These are phyloP conservation scores for Drosophila pseudoobscura DNA, from an alignment of 1,140 invertebrate species.

Conservation along the genomic window DNA sequence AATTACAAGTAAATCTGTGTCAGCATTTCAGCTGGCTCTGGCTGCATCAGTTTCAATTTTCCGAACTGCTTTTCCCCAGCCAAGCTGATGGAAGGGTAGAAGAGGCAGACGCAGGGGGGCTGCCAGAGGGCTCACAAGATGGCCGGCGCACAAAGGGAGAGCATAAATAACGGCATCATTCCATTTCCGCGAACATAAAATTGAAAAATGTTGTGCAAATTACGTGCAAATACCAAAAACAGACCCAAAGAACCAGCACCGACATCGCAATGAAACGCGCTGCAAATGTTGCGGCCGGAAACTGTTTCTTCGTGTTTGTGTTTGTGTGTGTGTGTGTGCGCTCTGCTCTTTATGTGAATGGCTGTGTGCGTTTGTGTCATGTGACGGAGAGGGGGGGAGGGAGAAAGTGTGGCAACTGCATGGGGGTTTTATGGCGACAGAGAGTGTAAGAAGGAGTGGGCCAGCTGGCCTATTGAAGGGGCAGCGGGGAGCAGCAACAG, in stretches of 20 bases:
- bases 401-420: conserved; percentile 24
- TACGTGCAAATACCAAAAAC: conserved; percentile 74
- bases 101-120: too few relatives aligned
- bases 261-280: conserved; percentile 52
- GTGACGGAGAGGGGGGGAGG: background rate
- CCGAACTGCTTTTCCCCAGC: conserved; percentile 44
- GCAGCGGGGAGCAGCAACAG: too few relatives aligned
- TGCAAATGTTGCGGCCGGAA: conserved; percentile 60
- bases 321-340: background rate
- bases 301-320: conserved; percentile 31
- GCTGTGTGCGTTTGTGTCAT: background rate
- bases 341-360: background rate
- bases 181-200: conserved; percentile 77
- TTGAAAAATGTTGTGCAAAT: conserved; percentile 81
- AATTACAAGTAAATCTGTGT: conserved; percentile 66
- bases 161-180: conserved; percentile 77
- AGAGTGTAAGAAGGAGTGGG: too few relatives aligned
- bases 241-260: conserved; percentile 25
- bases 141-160: conserved; percentile 31
- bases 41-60: conserved; percentile 49
- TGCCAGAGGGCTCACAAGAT: conserved; percentile 12
- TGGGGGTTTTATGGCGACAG: conserved; percentile 40
- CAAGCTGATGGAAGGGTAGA: conserved; percentile 17
- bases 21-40: conserved; percentile 35
- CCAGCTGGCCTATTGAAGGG: too few relatives aligned